Conservation (phyloP, 2,113 vertebrate species). For the Ictalurus punctatus region DNA sequence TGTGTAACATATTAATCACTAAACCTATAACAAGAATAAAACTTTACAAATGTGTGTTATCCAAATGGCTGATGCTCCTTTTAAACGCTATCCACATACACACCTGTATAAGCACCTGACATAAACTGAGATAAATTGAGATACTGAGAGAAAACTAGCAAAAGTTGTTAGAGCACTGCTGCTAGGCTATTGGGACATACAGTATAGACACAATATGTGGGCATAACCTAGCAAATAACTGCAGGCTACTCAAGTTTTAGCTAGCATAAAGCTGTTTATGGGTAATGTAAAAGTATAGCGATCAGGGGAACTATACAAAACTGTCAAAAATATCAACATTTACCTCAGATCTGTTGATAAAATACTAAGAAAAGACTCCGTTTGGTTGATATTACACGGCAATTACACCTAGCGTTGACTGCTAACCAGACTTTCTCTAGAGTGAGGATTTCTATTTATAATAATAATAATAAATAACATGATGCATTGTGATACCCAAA, state of each 20-base stretch:
- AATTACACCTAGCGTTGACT: not conserved
- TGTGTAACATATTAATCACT: constrained; percentile 18
- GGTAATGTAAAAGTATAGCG: not conserved
- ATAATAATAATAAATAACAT: not conserved
- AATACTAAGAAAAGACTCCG: not conserved
- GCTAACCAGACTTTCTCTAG: not conserved
- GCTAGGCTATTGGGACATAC: not conserved
- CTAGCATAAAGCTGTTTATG: not conserved
- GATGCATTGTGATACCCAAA: not conserved
- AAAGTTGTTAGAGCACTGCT: not conserved
- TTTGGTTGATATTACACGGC: not conserved
- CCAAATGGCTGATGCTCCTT: not conserved
- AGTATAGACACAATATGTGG: not conserved
- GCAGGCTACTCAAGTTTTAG: not conserved
- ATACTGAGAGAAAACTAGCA: too few relatives aligned
- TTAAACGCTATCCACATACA: not conserved
- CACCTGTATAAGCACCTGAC: not conserved
- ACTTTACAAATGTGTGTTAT: not conserved
- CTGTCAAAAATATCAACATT: not conserved
- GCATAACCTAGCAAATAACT: not conserved
- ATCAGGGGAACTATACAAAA: not conserved
- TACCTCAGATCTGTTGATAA: not conserved
- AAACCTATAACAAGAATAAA: not conserved
- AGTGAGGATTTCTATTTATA: not conserved
- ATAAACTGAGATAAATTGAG: too few relatives aligned